Evolutionary conservation across 2,888 invertebrate genomes (phyloP), one percentile per base, ranked within the genome.

Genomic region (Muscina levida): DNA sequence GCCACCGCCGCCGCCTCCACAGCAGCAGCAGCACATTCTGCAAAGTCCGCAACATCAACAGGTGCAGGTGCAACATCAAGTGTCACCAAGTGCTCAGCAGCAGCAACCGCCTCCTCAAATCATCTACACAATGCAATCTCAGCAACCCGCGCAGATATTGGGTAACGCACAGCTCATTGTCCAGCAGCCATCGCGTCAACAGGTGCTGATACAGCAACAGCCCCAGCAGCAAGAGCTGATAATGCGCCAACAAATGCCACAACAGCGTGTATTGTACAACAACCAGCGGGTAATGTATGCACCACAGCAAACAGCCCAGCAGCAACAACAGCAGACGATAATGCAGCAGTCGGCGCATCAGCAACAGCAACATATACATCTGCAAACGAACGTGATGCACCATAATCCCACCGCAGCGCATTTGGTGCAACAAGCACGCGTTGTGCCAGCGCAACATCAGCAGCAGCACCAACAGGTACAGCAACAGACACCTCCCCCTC

Each of bases 191-290:
- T 84, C 85, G 1, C 86, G 86, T 5, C 89, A 88, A n/a, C 89
- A 88, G 8, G 89, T 89, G 3, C 76, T 89, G 10, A 89, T 89
- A 68, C 90, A 89, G 51, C 90, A 89, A 53, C 83, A 87, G 0
- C 89, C 88, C 0, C 89, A 87, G 57, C 89, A 90, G 37, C 88
- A 87, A 68, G 90, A 90, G 57, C 85, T 90, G 19, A 88, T 90
- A 1, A 88, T 90, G 89, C 87, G 90, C 0, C 90, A 89, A 79
- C 89, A 87, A 57, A 87, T 86, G n/a, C 90, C 88, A 79, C 89
- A 87, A 57, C 87, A 86, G n/a, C 86, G 88, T n/a, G 88, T 89
- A 15, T 86, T 88, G 42, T 89, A 88, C 72, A 88, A 85, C 65
- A 88, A 88, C 84, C 88, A 88, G 1, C 59, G 77, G 2, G 85